phyloP scores from a whole-genome alignment of 2,113 vertebrate species.

The Barbus barbus region DNA sequence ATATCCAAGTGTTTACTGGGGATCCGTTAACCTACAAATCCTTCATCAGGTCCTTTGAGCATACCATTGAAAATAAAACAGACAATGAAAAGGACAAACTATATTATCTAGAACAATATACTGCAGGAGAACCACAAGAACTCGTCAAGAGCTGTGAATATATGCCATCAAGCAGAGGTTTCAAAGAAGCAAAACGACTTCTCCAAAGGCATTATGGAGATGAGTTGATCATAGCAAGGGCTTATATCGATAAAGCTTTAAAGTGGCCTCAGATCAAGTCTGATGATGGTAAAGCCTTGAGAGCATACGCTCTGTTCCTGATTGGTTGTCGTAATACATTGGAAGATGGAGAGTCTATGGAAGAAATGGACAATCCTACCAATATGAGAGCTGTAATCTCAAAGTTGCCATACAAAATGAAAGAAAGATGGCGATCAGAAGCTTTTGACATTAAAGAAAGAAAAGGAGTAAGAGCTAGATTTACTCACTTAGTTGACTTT shows the following conservation, averaged over 20 bases:
- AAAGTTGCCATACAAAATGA: slow-evolving; percentile 35
- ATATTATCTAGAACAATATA: slow-evolving; percentile 34
- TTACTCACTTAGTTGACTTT: not conserved
- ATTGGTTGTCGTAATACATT: not conserved
- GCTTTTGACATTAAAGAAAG: too few relatives aligned
- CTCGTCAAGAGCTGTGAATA: slow-evolving; percentile 34
- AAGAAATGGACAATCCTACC: slow-evolving; percentile 44
- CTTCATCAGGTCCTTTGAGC: slow-evolving; percentile 25
- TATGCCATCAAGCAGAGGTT: slow-evolving; percentile 25
- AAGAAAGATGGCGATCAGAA: too few relatives aligned
- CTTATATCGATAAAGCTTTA: too few relatives aligned
- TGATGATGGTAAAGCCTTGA: too few relatives aligned
- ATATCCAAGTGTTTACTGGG: slow-evolving; percentile 1
- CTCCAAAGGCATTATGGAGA: not conserved
- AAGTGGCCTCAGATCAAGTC: too few relatives aligned
- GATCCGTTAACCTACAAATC: slow-evolving; percentile 27
- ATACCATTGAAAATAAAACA: slow-evolving; percentile 32
- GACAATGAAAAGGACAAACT: slow-evolving; percentile 31
- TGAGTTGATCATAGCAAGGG: too few relatives aligned
- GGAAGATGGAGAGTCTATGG: slow-evolving; percentile 35
- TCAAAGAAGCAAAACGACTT: slow-evolving; percentile 29
- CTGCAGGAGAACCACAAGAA: slow-evolving; percentile 23
- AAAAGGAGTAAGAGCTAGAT: too few relatives aligned
- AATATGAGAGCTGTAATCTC: not conserved
- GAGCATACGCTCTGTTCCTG: slow-evolving; percentile 36